Evolutionary conservation across 1,140 invertebrate genomes (phyloP), one percentile per base, ranked within the genome.

Genomic region (Ditylenchus dipsaci): DNA sequence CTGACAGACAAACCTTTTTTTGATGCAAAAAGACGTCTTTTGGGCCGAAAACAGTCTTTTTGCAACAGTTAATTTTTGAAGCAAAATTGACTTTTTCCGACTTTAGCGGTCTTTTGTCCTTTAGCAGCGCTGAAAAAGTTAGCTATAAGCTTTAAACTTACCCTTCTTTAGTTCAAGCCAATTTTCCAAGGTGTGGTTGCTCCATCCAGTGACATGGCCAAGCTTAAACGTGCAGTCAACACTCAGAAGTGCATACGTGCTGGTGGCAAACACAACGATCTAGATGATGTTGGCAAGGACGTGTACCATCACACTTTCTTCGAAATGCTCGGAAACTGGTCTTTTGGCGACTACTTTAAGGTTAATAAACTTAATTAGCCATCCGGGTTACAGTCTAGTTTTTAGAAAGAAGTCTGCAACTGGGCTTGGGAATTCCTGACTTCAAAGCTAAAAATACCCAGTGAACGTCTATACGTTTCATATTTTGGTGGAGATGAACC

Each of bases 291-390:
- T 45, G 96, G 96, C 27, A 97, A 97, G 87, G 96, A 99, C 88
- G 93, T 97, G 0, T 98, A 98, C 80, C 96, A 99, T 88, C 96
- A 99, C 81, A 98, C 96, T 1, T 99, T 97, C 85, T 99, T 99
- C 87, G 96, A 99, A 87, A 99, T 99, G 95, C 88, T 99, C 86
- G 96, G 96, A 23, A 99, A 98, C 83, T 99, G 96, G 96, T 98
- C 95, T 7, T 99, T 99, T 87, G 95, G 95, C 33, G 95, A 98
- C 85, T 99, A 97, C 85, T 98, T 97, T 84, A 99, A 98, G 85
- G 89, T 90, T 27, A 59, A 13, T 42, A 21, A 19, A 7, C 26
- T 26, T 61, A n/a, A n/a, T n/a, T n/a, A n/a, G n/a, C n/a, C n/a
- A n/a, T n/a, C n/a, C 21, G 15, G 15, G 45, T 47, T 47, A 15